Percentiles rank a stretch among this genome's conserved stretches.
phyloP scores from a whole-genome alignment of 2,113 vertebrate genomes.

The Heterochromis multidens region DNA sequence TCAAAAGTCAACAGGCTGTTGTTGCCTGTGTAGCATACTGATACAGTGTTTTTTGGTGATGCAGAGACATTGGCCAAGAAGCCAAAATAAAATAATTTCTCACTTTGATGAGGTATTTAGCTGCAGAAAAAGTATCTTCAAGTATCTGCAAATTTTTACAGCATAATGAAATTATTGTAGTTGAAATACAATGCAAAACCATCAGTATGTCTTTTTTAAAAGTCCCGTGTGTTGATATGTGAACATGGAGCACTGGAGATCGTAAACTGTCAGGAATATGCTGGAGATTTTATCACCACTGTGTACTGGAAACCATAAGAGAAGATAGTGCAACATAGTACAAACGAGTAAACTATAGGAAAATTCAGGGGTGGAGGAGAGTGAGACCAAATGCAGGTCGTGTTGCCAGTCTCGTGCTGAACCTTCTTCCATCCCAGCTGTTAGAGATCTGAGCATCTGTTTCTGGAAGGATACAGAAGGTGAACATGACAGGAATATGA shows the following conservation, averaged over 20 bases:
- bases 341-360: neutral
- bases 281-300: rapidly evolving
- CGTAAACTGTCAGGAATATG: neutral
- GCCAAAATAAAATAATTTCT: neutral
- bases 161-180: neutral
- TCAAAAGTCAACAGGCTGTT: neutral
- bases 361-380: neutral
- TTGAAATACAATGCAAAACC: neutral
- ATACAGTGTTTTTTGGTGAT: neutral
- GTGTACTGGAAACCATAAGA: neutral
- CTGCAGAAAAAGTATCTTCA: neutral
- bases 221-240: neutral
- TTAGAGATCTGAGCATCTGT: neutral
- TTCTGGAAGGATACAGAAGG: neutral
- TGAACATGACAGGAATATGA: neutral
- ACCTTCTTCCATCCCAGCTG: neutral
- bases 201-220: neutral
- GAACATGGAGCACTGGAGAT: neutral
- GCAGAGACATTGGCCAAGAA: neutral
- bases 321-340: neutral
- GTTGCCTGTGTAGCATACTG: neutral
- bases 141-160: neutral
- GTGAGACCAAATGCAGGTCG: neutral
- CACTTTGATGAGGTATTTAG: neutral
- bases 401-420: neutral